phyloP scores from a whole-genome alignment of 2,888 invertebrate genomes.

The Chymomyza fuscimana region DNA sequence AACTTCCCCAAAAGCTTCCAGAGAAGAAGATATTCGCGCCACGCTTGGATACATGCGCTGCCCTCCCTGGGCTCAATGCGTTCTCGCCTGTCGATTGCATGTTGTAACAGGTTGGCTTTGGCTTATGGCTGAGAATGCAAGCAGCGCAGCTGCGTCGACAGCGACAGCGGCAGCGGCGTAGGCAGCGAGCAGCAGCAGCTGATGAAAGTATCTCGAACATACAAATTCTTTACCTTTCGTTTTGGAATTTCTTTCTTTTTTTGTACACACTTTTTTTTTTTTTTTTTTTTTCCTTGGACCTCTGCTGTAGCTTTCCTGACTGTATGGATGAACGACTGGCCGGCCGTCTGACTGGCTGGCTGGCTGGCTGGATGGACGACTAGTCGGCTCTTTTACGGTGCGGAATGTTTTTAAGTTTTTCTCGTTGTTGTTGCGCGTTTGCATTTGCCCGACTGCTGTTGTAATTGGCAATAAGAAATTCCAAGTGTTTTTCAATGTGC shows the following conservation, averaged over 20 bases:
- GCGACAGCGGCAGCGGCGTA: not conserved
- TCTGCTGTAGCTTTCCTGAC: slow-evolving; percentile 25
- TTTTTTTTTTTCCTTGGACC: slow-evolving; percentile 2
- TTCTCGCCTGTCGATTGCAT: slow-evolving; percentile 57
- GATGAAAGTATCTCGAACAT: slow-evolving; percentile 58
- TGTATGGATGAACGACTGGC: slow-evolving; percentile 35
- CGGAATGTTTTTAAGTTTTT: slow-evolving; percentile 48
- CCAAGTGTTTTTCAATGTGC: slow-evolving; percentile 59
- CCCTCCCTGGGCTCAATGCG: not conserved
- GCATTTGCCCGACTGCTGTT: slow-evolving; percentile 19
- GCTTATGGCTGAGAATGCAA: slow-evolving; percentile 49
- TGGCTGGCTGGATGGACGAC: slow-evolving; percentile 25
- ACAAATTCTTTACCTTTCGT: slow-evolving; percentile 59
- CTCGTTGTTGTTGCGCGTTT: not conserved
- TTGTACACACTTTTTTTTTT: not conserved
- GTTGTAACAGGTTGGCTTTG: slow-evolving; percentile 60
- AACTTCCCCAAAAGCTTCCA: not conserved
- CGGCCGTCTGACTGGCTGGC: slow-evolving; percentile 17
- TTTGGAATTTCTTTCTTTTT: slow-evolving; percentile 51
- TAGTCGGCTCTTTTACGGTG: slow-evolving; percentile 40
- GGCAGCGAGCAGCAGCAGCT: slow-evolving; percentile 28
- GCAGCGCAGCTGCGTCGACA: slow-evolving; percentile 22
- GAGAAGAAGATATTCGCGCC: slow-evolving; percentile 22
- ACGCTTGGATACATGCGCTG: slow-evolving; percentile 39
- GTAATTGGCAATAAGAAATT: slow-evolving; percentile 63